phyloP scores from a whole-genome alignment of 2,888 invertebrate species.

The Scaptomyza caliginosa region DNA sequence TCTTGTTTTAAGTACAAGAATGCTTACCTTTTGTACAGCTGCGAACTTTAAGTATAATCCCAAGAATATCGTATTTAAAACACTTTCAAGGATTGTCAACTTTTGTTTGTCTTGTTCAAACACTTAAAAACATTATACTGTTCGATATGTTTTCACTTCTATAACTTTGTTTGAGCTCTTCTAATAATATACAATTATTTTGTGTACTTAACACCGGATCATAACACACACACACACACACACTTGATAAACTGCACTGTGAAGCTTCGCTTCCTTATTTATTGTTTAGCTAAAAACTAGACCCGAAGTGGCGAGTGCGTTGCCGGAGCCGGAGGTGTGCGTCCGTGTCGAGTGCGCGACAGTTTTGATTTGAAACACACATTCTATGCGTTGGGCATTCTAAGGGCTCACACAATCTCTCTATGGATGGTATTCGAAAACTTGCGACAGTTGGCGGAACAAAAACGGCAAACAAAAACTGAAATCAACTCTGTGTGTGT shows the following conservation, averaged over 20 bases:
- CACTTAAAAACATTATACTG: neutral
- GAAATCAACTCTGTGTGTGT: constrained; percentile 34
- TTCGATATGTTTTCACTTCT: neutral
- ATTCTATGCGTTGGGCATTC: constrained; percentile 25
- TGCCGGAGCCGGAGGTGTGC: constrained; percentile 67
- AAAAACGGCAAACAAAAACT: constrained; percentile 73
- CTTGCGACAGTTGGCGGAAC: constrained; percentile 75
- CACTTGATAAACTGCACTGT: constrained; percentile 39
- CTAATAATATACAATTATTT: neutral
- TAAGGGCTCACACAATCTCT: constrained; percentile 52
- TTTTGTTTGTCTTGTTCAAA: neutral
- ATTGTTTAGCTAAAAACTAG: constrained; percentile 20
- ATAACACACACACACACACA: constrained; percentile 10
- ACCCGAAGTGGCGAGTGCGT: constrained; percentile 28
- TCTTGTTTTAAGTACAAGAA: neutral
- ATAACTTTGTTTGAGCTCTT: constrained; percentile 1
- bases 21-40: constrained; percentile 30
- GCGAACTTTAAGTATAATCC: constrained; percentile 33
- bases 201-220: neutral
- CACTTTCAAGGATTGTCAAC: neutral
- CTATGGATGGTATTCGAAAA: constrained; percentile 69
- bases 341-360: constrained; percentile 79
- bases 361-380: constrained; percentile 76
- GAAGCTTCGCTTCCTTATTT: constrained; percentile 20
- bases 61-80: neutral